These are phyloP conservation scores for Eueremaeus valkanovi DNA, from an alignment of 2,888 invertebrate genomes.

Conservation along the genomic window DNA sequence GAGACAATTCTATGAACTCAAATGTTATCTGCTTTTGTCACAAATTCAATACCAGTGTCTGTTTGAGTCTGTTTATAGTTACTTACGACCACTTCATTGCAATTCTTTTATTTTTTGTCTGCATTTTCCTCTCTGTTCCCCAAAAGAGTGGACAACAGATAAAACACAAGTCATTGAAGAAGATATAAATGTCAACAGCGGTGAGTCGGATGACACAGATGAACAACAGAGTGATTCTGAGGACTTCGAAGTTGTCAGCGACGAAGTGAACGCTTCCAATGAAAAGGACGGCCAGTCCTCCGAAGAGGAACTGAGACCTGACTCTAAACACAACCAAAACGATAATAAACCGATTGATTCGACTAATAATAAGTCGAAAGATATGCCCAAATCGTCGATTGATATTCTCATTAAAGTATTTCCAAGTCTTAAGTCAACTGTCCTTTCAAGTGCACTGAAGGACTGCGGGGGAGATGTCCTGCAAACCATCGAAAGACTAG, in stretches of 20 bases:
- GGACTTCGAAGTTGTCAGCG: neutral
- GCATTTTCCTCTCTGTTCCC: neutral
- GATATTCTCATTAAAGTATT: conserved; percentile 85
- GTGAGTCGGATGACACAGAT: conserved; percentile 9
- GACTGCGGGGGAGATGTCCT: conserved; percentile 83
- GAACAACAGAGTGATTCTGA: too few relatives aligned
- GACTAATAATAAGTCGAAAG: neutral
- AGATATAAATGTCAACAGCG: neutral
- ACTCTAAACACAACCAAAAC: neutral
- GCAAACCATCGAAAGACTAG: conserved; percentile 85
- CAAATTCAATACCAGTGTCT: neutral
- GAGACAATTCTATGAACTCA: neutral
- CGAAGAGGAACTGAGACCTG: neutral
- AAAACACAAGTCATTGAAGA: neutral
- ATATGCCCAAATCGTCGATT: conserved; percentile 56
- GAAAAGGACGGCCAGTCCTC: neutral
- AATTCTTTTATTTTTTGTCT: neutral
- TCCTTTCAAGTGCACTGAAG: conserved; percentile 78
- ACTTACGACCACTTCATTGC: conserved; percentile 21
- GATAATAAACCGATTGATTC: neutral
- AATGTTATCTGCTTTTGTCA: conserved; percentile 29
- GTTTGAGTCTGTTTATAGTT: neutral
- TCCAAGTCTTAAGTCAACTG: conserved; percentile 75
- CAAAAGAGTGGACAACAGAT: neutral
- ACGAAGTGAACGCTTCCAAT: neutral